A percentile compares a stretch with the other conserved stretches of the same genome.
These are phyloP conservation scores for Archocentrus centrarchus DNA, from an alignment of 2,113 vertebrate genomes.

Conservation along the genomic window DNA sequence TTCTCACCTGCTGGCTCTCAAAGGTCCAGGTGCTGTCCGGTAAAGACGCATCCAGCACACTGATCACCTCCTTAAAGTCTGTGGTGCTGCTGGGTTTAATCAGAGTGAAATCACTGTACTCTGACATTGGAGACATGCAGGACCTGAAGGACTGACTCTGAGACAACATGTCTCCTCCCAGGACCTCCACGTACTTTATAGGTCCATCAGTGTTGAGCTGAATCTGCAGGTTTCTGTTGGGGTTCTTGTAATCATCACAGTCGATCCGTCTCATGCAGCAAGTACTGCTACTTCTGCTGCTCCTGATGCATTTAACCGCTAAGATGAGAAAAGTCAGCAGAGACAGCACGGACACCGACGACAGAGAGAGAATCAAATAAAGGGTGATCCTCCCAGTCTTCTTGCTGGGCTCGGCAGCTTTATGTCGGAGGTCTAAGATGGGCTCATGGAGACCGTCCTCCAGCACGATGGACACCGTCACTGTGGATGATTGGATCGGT, in stretches of 20 bases:
- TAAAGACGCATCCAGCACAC: constrained; percentile 48
- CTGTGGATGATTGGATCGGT: constrained; percentile 84
- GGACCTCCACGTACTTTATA: constrained; percentile 85
- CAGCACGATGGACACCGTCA: constrained; percentile 75
- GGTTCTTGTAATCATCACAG: constrained; percentile 66
- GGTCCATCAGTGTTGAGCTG: constrained; percentile 82
- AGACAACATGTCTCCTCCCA: constrained; percentile 81
- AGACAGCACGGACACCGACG: constrained; percentile 77
- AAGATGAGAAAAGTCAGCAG: constrained; percentile 79
- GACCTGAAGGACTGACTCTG: constrained; percentile 83
- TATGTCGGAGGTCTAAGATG: constrained; percentile 74
- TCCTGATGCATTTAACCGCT: constrained; percentile 61
- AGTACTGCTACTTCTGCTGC: constrained; percentile 56
- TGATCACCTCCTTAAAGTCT: constrained; percentile 74
- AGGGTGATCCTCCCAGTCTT: constrained; percentile 77
- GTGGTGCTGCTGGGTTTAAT: constrained; percentile 80
- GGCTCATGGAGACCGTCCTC: constrained; percentile 72
- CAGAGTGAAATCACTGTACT: constrained; percentile 87
- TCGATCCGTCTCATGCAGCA: constrained; percentile 75
- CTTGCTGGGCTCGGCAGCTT: constrained; percentile 35
- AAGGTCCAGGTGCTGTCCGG: constrained; percentile 55
- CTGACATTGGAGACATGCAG: constrained; percentile 84
- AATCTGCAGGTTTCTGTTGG: constrained; percentile 75
- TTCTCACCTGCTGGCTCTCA: constrained; percentile 71
- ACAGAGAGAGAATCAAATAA: constrained; percentile 66